A percentile compares a stretch with the other conserved stretches of the same genome.
Evolutionary conservation across 2,113 vertebrate genomes (phyloP).

Genomic region (Dipodomys spectabilis): DNA sequence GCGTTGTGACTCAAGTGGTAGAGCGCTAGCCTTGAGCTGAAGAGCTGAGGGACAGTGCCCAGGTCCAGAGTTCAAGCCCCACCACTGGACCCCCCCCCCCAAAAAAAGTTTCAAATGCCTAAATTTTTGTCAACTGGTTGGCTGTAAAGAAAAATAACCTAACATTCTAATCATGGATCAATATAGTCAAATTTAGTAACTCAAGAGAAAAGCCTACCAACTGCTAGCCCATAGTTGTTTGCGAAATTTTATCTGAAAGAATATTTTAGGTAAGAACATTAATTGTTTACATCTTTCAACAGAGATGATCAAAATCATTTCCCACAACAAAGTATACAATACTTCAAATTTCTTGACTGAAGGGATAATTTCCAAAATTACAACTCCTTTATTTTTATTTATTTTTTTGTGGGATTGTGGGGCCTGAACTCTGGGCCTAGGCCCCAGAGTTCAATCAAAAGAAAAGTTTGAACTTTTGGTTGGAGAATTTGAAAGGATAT

Average conservation of each 20-base stretch:
- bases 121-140: too few species aligned
- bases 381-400: background rate
- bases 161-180: slow-evolving; percentile 30
- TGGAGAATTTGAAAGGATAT: background rate
- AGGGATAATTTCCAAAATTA: slow-evolving; percentile 50
- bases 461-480: too few species aligned
- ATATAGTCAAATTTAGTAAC: background rate
- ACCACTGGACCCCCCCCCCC: too few species aligned
- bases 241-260: background rate
- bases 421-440: too few species aligned
- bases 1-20: too few species aligned
- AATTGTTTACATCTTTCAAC: background rate
- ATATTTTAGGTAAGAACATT: background rate
- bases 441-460: too few species aligned
- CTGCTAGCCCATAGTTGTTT: background rate
- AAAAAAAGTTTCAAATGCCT: too few species aligned
- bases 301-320: slow-evolving; percentile 23
- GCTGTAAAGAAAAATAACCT: slow-evolving; percentile 1
- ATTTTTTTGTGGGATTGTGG: too few species aligned
- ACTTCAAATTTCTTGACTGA: background rate
- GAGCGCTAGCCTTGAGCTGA: too few species aligned
- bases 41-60: too few species aligned
- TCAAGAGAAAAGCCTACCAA: background rate
- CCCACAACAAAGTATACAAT: background rate
- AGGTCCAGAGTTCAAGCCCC: too few species aligned